These are phyloP conservation scores for Tor tambroides DNA, from an alignment of 2,113 vertebrate genomes.

Conservation along the genomic window DNA sequence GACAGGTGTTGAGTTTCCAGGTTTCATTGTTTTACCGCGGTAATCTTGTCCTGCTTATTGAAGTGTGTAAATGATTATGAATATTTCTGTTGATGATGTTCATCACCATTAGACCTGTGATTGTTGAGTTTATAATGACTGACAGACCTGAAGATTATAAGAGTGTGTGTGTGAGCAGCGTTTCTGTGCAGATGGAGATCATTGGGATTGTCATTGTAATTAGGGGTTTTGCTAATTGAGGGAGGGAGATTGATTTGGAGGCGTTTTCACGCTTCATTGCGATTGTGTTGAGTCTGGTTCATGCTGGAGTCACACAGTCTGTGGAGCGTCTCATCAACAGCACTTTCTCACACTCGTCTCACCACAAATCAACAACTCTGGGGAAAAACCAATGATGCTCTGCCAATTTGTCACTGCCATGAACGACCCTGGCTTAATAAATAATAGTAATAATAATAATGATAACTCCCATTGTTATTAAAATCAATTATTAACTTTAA, in stretches of 20 bases:
- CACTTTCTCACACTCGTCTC: neutral
- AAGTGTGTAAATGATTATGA: neutral
- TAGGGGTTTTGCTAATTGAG: conserved; percentile 5
- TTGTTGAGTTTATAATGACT: neutral
- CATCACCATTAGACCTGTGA: neutral
- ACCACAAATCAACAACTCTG: no score
- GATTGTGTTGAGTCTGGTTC: neutral
- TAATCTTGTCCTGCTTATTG: neutral
- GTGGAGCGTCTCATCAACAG: neutral
- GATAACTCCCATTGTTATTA: no score
- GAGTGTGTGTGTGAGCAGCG: neutral
- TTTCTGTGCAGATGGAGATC: conserved; percentile 3
- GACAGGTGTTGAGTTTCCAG: neutral
- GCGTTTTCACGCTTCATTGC: conserved; percentile 17
- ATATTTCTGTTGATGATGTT: neutral
- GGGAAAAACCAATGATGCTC: no score
- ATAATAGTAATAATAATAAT: no score
- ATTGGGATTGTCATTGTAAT: conserved; percentile 47
- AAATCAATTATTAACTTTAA: no score
- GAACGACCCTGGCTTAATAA: no score
- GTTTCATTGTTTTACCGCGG: neutral
- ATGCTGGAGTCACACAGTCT: neutral
- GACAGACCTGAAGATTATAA: neutral
- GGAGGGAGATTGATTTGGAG: conserved; percentile 15
- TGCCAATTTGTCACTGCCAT: no score